Evolutionary conservation across 2,888 invertebrate species (phyloP).

Genomic region (Macaria liturata): DNA sequence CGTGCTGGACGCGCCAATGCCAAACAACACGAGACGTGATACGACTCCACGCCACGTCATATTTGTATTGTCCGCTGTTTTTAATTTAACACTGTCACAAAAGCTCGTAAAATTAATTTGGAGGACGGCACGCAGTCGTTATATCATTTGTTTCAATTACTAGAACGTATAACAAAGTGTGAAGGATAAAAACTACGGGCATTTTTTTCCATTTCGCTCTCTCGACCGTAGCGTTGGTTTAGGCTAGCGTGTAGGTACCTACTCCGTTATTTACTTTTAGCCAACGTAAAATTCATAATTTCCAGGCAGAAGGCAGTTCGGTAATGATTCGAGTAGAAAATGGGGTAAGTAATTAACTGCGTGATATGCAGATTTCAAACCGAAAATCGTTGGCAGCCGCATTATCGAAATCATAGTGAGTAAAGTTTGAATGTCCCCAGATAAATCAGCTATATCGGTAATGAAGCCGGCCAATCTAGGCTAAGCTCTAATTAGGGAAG

Average conservation of each 20-base stretch:
- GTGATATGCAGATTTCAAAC: too few species aligned
- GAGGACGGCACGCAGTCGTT: slow-evolving; percentile 7
- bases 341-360: background rate
- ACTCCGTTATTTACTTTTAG: too few species aligned
- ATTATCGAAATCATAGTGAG: too few species aligned
- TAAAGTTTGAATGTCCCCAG: background rate
- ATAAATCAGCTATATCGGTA: background rate
- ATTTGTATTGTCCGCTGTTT: slow-evolving; percentile 18
- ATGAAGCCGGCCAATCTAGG: too few species aligned
- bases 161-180: slow-evolving; percentile 1
- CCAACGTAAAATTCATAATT: too few species aligned
- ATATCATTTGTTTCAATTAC: slow-evolving; percentile 15
- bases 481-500: too few species aligned
- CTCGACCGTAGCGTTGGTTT: background rate
- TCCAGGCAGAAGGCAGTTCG: too few species aligned
- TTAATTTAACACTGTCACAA: slow-evolving; percentile 15
- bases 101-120: slow-evolving; percentile 11
- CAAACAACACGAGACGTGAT: slow-evolving; percentile 19
- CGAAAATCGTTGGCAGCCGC: too few species aligned
- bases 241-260: too few species aligned
- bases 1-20: slow-evolving; percentile 16
- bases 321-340: background rate
- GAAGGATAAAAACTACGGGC: slow-evolving; percentile 1
- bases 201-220: background rate
- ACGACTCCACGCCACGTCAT: slow-evolving; percentile 9